These are phyloP conservation scores for Lobophora halterata DNA, from an alignment of 2,888 invertebrate species.

Conservation along the genomic window DNA sequence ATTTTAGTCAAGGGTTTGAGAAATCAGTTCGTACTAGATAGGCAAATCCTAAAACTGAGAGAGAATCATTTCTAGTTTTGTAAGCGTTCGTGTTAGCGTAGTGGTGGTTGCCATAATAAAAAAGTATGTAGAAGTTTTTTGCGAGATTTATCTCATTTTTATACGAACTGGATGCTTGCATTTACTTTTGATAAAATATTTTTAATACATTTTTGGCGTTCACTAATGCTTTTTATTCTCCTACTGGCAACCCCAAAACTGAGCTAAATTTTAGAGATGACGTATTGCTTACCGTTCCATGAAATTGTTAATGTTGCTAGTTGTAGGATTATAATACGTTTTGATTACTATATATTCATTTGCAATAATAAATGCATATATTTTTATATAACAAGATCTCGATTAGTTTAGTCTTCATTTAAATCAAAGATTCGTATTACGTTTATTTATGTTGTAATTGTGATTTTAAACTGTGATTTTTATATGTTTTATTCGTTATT, in stretches of 20 bases:
- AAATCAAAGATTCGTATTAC: conserved; percentile 41
- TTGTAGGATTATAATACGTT: conserved; percentile 57
- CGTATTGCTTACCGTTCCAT: conserved; percentile 73
- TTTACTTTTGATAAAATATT: conserved; percentile 64
- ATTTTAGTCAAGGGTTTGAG: conserved; percentile 30
- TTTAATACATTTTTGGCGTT: conserved; percentile 34
- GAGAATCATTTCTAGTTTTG: conserved; percentile 66
- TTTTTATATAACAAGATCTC: conserved; percentile 69
- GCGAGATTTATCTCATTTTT: conserved; percentile 38
- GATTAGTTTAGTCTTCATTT: conserved; percentile 41
- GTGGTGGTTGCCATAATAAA: conserved; percentile 58
- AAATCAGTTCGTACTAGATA: conserved; percentile 42
- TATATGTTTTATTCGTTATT: conserved; percentile 34
- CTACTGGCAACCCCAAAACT: conserved; percentile 56
- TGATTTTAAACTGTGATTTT: conserved; percentile 71
- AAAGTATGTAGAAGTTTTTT: conserved; percentile 33
- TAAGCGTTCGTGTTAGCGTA: conserved; percentile 57
- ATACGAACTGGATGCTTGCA: conserved; percentile 61
- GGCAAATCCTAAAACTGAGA: conserved; percentile 67
- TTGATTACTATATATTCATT: conserved; percentile 59
- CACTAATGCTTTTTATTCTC: conserved; percentile 46
- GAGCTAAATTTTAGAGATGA: conserved; percentile 54
- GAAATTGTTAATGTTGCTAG: conserved; percentile 73
- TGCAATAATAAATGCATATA: conserved; percentile 64
- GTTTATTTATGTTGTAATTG: conserved; percentile 42